These are phyloP conservation scores for Whitmania pigra DNA, from an alignment of 1,140 invertebrate genomes.

Conservation along the genomic window DNA sequence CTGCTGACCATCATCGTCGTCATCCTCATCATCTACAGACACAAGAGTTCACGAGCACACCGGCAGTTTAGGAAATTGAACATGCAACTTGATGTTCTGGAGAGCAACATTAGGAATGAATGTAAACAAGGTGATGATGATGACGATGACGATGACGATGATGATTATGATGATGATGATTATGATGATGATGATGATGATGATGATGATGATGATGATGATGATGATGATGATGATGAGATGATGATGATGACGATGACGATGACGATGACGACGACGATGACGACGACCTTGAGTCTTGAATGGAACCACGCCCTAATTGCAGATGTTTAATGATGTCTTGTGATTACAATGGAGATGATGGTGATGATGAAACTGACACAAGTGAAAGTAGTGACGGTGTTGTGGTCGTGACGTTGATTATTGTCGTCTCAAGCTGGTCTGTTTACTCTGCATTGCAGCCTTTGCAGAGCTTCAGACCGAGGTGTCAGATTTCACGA, in stretches of 20 bases:
- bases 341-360: neutral
- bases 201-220: slow-evolving; percentile 54
- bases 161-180: slow-evolving; percentile 20
- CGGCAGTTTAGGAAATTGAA: slow-evolving; percentile 92
- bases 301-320: too few relatives aligned
- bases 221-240: neutral
- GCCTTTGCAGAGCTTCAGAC: slow-evolving; percentile 98
- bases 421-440: slow-evolving; percentile 20
- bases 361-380: neutral
- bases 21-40: slow-evolving; percentile 70
- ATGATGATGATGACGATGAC: neutral
- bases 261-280: neutral
- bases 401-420: too few relatives aligned
- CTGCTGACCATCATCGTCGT: slow-evolving; percentile 71
- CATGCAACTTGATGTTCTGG: slow-evolving; percentile 94
- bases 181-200: slow-evolving; percentile 25
- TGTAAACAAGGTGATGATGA: slow-evolving; percentile 15
- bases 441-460: slow-evolving; percentile 31
- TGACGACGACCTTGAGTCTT: neutral
- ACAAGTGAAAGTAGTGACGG: too few relatives aligned
- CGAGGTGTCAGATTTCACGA: slow-evolving; percentile 94
- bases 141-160: slow-evolving; percentile 4
- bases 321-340: too few relatives aligned
- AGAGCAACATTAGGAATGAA: slow-evolving; percentile 19
- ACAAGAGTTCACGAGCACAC: slow-evolving; percentile 86